Conservation (phyloP, 2,888 invertebrate genomes). For the Napeogenes inachia region DNA sequence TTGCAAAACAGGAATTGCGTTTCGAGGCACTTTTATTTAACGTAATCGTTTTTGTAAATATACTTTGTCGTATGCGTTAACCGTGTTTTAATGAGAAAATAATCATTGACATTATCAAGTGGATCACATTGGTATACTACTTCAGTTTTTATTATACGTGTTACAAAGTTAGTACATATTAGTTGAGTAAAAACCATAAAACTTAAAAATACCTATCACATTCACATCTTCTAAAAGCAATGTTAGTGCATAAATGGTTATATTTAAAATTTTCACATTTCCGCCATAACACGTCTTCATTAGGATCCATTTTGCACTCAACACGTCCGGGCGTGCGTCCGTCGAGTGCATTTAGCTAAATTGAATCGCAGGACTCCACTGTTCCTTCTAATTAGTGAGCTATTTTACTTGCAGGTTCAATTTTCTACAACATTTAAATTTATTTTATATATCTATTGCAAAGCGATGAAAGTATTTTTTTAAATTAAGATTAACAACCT, state of each 20-base stretch:
- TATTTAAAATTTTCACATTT: neutral
- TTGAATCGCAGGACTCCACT: conserved; percentile 21
- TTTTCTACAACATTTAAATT: neutral
- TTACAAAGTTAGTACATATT: no score
- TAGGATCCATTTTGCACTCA: conserved; percentile 23
- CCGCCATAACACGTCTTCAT: conserved; percentile 17
- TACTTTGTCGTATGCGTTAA: conserved; percentile 7
- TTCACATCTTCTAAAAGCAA: no score
- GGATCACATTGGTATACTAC: no score
- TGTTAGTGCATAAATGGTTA: neutral
- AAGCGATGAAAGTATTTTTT: no score
- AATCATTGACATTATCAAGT: neutral
- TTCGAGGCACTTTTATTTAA: conserved; percentile 13
- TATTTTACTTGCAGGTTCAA: conserved; percentile 22
- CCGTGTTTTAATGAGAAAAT: conserved; percentile 5
- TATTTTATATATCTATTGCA: no score
- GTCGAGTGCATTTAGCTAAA: conserved; percentile 19
- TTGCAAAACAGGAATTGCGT: conserved; percentile 42
- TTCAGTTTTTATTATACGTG: no score
- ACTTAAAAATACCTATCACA: no score
- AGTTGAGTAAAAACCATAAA: no score
- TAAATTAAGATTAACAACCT: no score
- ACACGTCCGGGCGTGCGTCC: conserved; percentile 15
- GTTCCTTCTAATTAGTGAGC: conserved; percentile 27
- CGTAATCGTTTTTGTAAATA: conserved; percentile 10